These are phyloP conservation scores for Apantesis nais DNA, from an alignment of 2,888 invertebrate species.

Conservation along the genomic window DNA sequence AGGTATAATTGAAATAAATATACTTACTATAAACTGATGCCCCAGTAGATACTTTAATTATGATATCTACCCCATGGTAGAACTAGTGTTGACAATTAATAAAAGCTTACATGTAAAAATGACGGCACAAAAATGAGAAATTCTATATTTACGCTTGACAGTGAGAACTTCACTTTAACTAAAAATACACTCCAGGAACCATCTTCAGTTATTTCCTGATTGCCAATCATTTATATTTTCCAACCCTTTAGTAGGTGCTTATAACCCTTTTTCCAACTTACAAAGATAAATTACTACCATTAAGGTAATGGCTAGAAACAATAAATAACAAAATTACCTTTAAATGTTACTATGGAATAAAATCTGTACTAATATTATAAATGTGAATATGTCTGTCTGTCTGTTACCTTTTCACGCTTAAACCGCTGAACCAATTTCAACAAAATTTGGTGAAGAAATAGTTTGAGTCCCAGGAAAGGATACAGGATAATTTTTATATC, in stretches of 20 bases:
- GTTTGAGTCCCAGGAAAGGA: too few species aligned
- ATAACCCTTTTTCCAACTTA: neutral
- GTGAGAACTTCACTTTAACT: neutral
- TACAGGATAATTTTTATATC: too few species aligned
- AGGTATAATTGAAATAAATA: too few species aligned
- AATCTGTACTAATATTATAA: too few species aligned
- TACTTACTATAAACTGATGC: too few species aligned
- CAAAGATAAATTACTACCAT: neutral
- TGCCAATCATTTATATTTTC: slow-evolving; percentile 6
- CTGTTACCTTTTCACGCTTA: too few species aligned
- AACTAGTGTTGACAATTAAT: too few species aligned
- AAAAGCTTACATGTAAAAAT: neutral
- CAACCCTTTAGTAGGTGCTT: slow-evolving; percentile 1
- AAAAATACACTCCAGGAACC: slow-evolving; percentile 7
- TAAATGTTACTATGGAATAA: neutral
- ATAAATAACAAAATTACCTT: neutral
- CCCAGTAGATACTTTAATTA: too few species aligned
- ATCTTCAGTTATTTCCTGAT: slow-evolving; percentile 7
- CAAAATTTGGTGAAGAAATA: too few species aligned
- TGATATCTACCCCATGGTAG: too few species aligned
- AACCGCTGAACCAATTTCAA: too few species aligned
- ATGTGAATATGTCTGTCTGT: too few species aligned
- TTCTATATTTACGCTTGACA: neutral
- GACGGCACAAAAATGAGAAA: neutral
- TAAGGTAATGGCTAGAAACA: neutral